A percentile compares a stretch with the other conserved stretches of the same genome.
Evolutionary conservation across 2,888 invertebrate species (phyloP).

Genomic region (Stramonita haemastoma): DNA sequence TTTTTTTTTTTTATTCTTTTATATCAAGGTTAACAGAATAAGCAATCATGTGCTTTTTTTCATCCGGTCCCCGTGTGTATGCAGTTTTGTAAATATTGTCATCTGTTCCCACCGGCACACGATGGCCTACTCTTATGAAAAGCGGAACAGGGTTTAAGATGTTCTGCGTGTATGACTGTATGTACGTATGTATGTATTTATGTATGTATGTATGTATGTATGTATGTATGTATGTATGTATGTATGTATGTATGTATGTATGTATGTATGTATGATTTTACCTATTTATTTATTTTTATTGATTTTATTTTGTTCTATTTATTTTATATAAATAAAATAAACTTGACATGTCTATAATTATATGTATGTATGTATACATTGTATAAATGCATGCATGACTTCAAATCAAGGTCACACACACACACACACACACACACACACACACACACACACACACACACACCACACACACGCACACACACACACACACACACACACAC

Average conservation of each 20-base stretch:
- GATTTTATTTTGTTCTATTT: neutral
- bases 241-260: neutral
- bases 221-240: neutral
- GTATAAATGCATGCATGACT: too few relatives aligned
- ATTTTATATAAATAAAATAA: neutral
- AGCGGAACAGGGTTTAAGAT: neutral
- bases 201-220: neutral
- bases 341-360: neutral
- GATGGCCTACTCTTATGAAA: too few relatives aligned
- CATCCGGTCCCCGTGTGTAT: too few relatives aligned
- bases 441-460: constrained; percentile 16
- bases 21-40: too few relatives aligned
- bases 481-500: constrained; percentile 1
- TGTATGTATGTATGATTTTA: neutral
- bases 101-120: too few relatives aligned
- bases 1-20: too few relatives aligned
- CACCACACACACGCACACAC: neutral
- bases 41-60: too few relatives aligned
- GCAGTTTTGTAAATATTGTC: too few relatives aligned
- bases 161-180: neutral
- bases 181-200: neutral
- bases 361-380: neutral
- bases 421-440: constrained; percentile 1
- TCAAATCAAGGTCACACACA: neutral
- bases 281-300: neutral